Evolutionary conservation across 2,888 invertebrate genomes (phyloP).

Genomic region (Sisyra terminalis): DNA sequence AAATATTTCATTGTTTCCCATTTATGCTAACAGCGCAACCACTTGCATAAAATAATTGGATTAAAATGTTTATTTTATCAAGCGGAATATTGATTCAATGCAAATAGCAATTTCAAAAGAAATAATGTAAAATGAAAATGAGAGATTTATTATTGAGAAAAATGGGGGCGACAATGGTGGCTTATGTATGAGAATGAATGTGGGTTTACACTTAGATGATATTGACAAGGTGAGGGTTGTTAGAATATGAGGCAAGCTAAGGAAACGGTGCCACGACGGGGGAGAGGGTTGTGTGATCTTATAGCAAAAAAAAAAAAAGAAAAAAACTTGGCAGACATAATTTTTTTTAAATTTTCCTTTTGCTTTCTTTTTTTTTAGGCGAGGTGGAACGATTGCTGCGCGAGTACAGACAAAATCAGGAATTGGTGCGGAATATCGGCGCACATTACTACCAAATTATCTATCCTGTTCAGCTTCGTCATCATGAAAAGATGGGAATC

Average conservation of each 20-base stretch:
- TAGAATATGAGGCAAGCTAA: background rate
- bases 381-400: conserved; percentile 84
- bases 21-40: too few species aligned
- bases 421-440: conserved; percentile 80
- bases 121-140: too few species aligned
- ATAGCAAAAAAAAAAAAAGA: too few species aligned
- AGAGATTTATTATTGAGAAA: too few species aligned
- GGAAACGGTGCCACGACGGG: background rate
- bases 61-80: too few species aligned
- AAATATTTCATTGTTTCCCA: too few species aligned
- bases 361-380: conserved; percentile 34
- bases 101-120: too few species aligned
- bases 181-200: too few species aligned
- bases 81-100: too few species aligned
- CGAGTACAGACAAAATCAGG: conserved; percentile 83
- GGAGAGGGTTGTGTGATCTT: background rate
- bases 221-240: background rate
- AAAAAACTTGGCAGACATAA: background rate
- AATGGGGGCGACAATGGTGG: too few species aligned
- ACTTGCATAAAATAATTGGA: too few species aligned
- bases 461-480: conserved; percentile 83
- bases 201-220: too few species aligned
- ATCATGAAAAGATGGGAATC: conserved; percentile 93
- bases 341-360: background rate
- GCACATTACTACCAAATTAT: conserved; percentile 88